A percentile compares a stretch with the other conserved stretches of the same genome.
These are phyloP conservation scores for Toxotes lorentzi DNA, from an alignment of 2,797 vertebrate species.

Conservation along the genomic window DNA sequence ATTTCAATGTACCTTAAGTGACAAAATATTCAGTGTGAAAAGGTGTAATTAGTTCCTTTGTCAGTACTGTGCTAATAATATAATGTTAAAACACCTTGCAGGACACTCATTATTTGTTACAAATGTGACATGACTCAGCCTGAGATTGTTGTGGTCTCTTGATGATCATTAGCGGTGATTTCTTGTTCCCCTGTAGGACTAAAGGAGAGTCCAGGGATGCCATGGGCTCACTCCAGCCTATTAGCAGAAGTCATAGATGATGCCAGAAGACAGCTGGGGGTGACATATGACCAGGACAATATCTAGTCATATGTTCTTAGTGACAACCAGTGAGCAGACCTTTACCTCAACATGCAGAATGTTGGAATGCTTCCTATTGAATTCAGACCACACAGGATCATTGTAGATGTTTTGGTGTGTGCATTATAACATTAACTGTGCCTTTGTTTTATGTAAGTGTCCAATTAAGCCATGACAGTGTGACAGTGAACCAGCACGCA, in stretches of 20 bases:
- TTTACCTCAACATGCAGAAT: neutral
- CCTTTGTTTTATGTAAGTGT: too few relatives aligned
- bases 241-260: slow-evolving; percentile 45
- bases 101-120: neutral
- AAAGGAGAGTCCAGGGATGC: slow-evolving; percentile 45
- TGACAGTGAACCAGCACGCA: too few relatives aligned
- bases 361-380: neutral
- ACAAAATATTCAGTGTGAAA: too few relatives aligned
- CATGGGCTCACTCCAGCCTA: slow-evolving; percentile 60
- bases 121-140: neutral
- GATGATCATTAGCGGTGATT: neutral
- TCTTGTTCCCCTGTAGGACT: slow-evolving; percentile 3
- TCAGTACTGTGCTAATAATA: neutral
- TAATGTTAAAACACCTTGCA: neutral
- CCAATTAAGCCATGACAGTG: too few relatives aligned
- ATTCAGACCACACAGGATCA: neutral
- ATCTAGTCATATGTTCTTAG: slow-evolving; percentile 1
- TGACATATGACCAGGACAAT: slow-evolving; percentile 39
- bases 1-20: too few relatives aligned
- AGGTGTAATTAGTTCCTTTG: neutral
- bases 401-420: neutral
- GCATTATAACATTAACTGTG: too few relatives aligned
- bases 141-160: neutral
- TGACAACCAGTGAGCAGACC: neutral
- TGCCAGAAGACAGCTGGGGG: slow-evolving; percentile 42